Conservation (phyloP, 2,888 invertebrate genomes). For the Volucella inanis region DNA sequence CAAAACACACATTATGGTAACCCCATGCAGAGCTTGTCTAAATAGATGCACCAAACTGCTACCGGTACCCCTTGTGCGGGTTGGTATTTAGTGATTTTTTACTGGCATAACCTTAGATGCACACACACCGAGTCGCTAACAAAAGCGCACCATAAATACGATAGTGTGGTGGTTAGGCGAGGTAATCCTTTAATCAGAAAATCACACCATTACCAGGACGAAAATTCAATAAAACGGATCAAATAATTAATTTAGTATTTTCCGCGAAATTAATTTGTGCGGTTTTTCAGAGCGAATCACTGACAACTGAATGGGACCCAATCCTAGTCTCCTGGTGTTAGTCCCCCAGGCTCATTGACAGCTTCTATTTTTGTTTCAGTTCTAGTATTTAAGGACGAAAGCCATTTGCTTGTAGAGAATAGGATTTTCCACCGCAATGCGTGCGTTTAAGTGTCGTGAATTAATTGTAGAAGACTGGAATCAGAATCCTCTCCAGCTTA, state of each 20-base stretch:
- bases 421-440: conserved; percentile 50
- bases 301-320: background rate
- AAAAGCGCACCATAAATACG: too few species aligned
- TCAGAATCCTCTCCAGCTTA: background rate
- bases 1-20: background rate
- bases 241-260: conserved; percentile 70
- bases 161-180: conserved; percentile 13
- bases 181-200: conserved; percentile 58
- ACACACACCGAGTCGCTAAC: background rate
- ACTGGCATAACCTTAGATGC: conserved; percentile 1
- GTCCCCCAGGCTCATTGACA: too few species aligned
- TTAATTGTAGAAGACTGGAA: background rate
- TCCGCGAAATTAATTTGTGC: conserved; percentile 65
- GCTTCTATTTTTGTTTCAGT: background rate
- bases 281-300: conserved; percentile 35
- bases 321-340: too few species aligned
- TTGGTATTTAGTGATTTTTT: background rate
- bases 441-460: conserved; percentile 32
- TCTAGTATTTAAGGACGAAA: conserved; percentile 2
- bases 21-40: background rate
- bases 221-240: conserved; percentile 61
- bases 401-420: background rate
- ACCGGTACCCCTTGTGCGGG: background rate
- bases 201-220: conserved; percentile 52
- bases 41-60: background rate